phyloP scores from a whole-genome alignment of 2,888 invertebrate species.

The Luperina nickerlii region DNA sequence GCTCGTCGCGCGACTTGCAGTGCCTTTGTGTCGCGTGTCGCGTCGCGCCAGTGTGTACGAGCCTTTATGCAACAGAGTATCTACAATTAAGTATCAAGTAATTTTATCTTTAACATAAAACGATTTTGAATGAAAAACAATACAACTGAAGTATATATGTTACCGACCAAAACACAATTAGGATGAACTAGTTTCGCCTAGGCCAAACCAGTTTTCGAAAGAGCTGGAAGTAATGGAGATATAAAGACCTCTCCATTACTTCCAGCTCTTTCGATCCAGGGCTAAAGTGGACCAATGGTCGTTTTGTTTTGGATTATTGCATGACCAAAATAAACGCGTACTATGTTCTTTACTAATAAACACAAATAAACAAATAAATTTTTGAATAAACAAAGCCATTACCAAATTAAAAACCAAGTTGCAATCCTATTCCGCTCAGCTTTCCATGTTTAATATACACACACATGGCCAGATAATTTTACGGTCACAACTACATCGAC shows the following conservation, averaged over 20 bases:
- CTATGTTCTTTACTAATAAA: not conserved
- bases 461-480: conserved; percentile 81
- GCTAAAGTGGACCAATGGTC: not conserved
- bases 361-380: not conserved
- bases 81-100: not conserved
- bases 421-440: conserved; percentile 72
- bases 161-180: too few species aligned
- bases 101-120: not conserved
- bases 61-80: not conserved
- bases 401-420: conserved; percentile 70
- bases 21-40: too few species aligned
- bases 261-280: not conserved
- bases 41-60: too few species aligned
- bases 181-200: too few species aligned
- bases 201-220: too few species aligned
- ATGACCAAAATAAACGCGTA: not conserved
- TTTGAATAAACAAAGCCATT: conserved; percentile 2
- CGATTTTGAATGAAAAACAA: too few species aligned
- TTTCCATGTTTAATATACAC: conserved; percentile 82
- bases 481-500: conserved; percentile 73
- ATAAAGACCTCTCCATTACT: not conserved
- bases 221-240: too few species aligned
- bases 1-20: too few species aligned
- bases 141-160: not conserved
- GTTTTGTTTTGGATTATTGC: not conserved